Evolutionary conservation across 2,888 invertebrate species (phyloP).

Genomic region (Acholoe squamosa): DNA sequence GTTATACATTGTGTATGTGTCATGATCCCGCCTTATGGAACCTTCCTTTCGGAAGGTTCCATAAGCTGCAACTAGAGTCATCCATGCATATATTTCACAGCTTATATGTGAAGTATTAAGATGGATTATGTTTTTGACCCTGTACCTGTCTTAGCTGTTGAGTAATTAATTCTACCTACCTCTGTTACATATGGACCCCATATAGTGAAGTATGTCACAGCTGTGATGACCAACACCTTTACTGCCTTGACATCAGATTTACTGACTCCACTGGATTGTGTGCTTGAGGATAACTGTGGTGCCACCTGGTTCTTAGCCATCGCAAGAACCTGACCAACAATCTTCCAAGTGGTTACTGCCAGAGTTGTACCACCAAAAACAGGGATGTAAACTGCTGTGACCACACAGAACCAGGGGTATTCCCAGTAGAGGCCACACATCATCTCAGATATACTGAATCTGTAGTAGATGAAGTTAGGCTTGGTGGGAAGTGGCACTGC

Average conservation of each 20-base stretch:
- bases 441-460: slow-evolving; percentile 61
- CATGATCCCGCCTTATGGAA: too few relatives aligned
- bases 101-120: too few relatives aligned
- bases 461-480: slow-evolving; percentile 66
- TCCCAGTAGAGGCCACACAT: slow-evolving; percentile 69
- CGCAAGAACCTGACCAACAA: slow-evolving; percentile 5
- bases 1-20: too few relatives aligned
- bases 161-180: slow-evolving; percentile 63
- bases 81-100: too few relatives aligned
- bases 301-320: slow-evolving; percentile 3
- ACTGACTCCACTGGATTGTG: background rate
- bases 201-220: slow-evolving; percentile 70
- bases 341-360: slow-evolving; percentile 64
- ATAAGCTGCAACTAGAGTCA: too few relatives aligned
- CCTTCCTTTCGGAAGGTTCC: too few relatives aligned
- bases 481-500: slow-evolving; percentile 68
- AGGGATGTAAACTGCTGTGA: slow-evolving; percentile 70
- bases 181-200: slow-evolving; percentile 73
- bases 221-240: slow-evolving; percentile 69
- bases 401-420: slow-evolving; percentile 63
- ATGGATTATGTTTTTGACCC: too few relatives aligned
- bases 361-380: slow-evolving; percentile 69
- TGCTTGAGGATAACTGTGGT: background rate
- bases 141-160: too few relatives aligned
- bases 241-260: slow-evolving; percentile 67